Base-by-base conservation (phyloP, 2,797 vertebrate genomes). In the Tiaroga cobitis region DNA sequence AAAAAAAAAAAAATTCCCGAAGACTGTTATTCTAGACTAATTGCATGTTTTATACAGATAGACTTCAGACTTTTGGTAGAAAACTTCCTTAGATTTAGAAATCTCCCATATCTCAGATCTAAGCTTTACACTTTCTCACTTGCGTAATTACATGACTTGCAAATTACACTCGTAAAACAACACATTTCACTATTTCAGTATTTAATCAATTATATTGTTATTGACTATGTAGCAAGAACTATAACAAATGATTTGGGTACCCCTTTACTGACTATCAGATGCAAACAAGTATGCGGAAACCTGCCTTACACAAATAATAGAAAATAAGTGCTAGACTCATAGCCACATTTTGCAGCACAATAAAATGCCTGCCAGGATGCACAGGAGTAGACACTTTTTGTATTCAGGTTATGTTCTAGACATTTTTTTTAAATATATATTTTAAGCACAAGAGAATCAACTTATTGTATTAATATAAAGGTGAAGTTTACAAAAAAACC, bases 111-210 rank as follows among this genome's bases (percentile, higher is more conserved):
- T 29, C 16, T 63, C 34, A 29, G 37, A 29, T 11, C 16, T 78
- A 63, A 78, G n/a, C 76, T 63, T 29, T 63, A 43, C 9, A 78
- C 5, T 41, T 63, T 29, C 18, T 63, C 34, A 78, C 37, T 41
- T 9, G 9, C 5, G 21, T 43, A 43, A 78, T 78, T 78, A 61
- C 56, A 78, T 61, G 54, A 61, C 73, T 56, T 15, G 51, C 6
- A 76, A 76, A 76, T 56, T 56, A 56, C 74, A 76, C 75, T 61
- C 24, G 41, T 61, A 77, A 77, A 37, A 61, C 54, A 78, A 41
- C 37, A 61, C 37, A 78, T 63, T 78, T 43, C 6, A 61, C 34
- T 43, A 63, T 78, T 78, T 61, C 26, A 78, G 56, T 61, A 78
- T 78, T 63, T 41, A 61, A 61, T 78, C 34, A 43, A 78, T 78